A percentile compares a stretch with the other conserved stretches of the same genome.
Evolutionary conservation across 2,797 vertebrate species (phyloP).

Genomic region (Rhadinocentrus ornatus): DNA sequence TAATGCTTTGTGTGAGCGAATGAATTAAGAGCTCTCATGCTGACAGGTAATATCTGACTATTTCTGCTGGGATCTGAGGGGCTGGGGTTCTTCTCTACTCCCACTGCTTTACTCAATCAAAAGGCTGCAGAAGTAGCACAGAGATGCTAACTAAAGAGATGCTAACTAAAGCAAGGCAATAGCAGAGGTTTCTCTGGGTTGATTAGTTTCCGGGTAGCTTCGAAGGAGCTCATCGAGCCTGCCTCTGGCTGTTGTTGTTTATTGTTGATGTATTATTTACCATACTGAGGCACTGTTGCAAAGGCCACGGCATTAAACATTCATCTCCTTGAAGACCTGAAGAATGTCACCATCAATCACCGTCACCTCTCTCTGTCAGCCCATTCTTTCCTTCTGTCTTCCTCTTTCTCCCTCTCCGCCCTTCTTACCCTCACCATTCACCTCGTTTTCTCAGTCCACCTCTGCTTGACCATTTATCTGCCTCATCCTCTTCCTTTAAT

Average conservation of each 20-base stretch:
- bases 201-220: conserved; percentile 37
- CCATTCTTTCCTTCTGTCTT: conserved; percentile 12
- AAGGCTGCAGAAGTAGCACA: conserved; percentile 21
- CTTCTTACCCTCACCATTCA: conserved; percentile 39
- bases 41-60: conserved; percentile 48
- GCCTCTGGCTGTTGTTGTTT: conserved; percentile 57
- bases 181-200: conserved; percentile 29
- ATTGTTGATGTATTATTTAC: conserved; percentile 83
- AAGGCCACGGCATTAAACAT: conserved; percentile 80
- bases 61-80: conserved; percentile 56
- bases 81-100: conserved; percentile 58
- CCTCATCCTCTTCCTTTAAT: conserved; percentile 37
- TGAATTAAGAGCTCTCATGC: conserved; percentile 50
- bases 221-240: conserved; percentile 31
- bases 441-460: conserved; percentile 24
- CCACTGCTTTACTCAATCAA: conserved; percentile 37
- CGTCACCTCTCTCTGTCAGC: conserved; percentile 69
- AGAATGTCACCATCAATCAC: conserved; percentile 81
- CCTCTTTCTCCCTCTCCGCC: conserved; percentile 20
- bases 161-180: conserved; percentile 32
- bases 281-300: conserved; percentile 46
- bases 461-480: conserved; percentile 50
- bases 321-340: conserved; percentile 69
- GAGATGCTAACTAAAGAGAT: conserved; percentile 3
- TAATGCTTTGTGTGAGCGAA: conserved; percentile 7